Evolutionary conservation across 2,797 vertebrate species (phyloP).

Genomic region (Sciurus vulgaris): DNA sequence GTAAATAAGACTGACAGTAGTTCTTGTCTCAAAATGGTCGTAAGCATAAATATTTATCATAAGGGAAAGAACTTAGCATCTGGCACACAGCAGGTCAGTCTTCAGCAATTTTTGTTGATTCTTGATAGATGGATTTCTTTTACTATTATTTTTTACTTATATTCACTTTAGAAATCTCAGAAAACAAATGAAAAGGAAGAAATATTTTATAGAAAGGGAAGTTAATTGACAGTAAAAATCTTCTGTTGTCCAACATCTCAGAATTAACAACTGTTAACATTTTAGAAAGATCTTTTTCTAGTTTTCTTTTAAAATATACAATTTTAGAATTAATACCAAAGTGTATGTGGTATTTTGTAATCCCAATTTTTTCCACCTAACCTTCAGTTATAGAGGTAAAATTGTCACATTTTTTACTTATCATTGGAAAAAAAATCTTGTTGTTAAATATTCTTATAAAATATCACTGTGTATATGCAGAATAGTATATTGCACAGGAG

Average conservation of each 20-base stretch:
- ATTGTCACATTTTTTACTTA: not conserved
- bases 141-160: conserved; percentile 18
- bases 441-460: conserved; percentile 31
- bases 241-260: not conserved
- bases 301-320: conserved; percentile 36
- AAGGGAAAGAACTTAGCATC: not conserved
- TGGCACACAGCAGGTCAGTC: not conserved
- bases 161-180: not conserved
- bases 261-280: not conserved
- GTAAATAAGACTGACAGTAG: not conserved
- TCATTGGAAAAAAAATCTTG: not conserved
- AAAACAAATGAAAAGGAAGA: conserved; percentile 35
- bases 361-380: not conserved
- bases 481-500: not conserved
- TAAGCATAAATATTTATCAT: not conserved
- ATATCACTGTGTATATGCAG: not conserved
- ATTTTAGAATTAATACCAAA: conserved; percentile 29
- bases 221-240: not conserved
- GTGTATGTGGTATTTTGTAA: not conserved
- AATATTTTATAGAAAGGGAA: not conserved
- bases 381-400: not conserved
- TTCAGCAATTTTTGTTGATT: conserved; percentile 47
- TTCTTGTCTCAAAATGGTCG: not conserved
- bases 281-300: not conserved
- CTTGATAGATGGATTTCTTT: not conserved